Conservation (phyloP, 2,888 invertebrate genomes). For the Dryadula phaetusa region DNA sequence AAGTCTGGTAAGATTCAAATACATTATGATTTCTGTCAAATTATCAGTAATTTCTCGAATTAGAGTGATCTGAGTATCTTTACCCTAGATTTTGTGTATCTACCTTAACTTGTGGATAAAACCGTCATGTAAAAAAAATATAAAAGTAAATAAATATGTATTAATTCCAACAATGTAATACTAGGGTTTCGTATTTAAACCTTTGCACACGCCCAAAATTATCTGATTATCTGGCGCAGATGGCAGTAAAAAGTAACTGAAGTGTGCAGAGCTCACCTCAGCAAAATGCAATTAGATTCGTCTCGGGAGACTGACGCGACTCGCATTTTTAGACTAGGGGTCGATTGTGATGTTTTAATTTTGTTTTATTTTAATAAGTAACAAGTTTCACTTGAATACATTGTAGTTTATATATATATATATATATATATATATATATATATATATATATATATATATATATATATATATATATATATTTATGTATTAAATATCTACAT, state of each 20-base stretch:
- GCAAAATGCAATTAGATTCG: conserved; percentile 80
- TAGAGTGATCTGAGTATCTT: too few species aligned
- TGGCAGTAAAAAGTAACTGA: conserved; percentile 68
- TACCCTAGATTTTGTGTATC: too few species aligned
- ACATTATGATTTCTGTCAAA: too few species aligned
- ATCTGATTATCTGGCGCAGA: conserved; percentile 60
- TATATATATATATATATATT: too few species aligned
- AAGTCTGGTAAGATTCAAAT: too few species aligned
- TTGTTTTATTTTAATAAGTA: background rate
- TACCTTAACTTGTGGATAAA: too few species aligned
- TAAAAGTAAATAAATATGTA: background rate
- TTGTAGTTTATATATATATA: background rate
- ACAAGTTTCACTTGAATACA: background rate
- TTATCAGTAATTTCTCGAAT: too few species aligned
- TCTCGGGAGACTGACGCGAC: conserved; percentile 72
- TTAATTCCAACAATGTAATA: conserved; percentile 12
- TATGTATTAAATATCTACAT: too few species aligned
- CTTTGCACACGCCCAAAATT: conserved; percentile 51
- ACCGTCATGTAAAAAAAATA: too few species aligned
- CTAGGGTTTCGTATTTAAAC: conserved; percentile 17
- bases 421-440: too few species aligned
- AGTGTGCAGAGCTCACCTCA: conserved; percentile 72
- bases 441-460: too few species aligned
- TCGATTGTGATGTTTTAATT: background rate
- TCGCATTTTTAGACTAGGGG: conserved; percentile 55